Conservation (phyloP, 2,113 vertebrate genomes). For the Pheucticus melanocephalus region DNA sequence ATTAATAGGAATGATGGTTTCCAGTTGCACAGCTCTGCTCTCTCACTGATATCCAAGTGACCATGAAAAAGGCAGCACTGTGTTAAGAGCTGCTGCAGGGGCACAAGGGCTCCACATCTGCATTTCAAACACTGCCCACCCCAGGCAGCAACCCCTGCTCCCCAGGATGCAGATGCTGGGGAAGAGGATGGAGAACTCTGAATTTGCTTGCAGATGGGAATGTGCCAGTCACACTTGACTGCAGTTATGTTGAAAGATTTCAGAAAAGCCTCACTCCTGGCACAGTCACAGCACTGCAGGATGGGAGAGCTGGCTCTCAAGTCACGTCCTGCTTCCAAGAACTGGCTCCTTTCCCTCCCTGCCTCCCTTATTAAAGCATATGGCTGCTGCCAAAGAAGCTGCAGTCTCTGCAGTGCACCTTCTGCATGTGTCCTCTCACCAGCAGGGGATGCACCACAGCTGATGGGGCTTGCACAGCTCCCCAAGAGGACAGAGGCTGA, state of each 20-base stretch:
- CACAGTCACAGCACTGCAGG: conserved; percentile 13
- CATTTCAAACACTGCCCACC: not conserved
- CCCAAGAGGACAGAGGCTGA: not conserved
- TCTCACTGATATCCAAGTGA: not conserved
- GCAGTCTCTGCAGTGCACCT: not conserved
- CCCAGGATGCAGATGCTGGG: not conserved
- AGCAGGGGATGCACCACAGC: not conserved
- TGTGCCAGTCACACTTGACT: not conserved
- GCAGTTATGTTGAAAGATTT: not conserved
- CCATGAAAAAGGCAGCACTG: not conserved
- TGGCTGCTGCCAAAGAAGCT: not conserved
- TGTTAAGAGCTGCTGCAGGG: not conserved
- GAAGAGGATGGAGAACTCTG: not conserved
- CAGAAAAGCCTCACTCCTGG: not conserved
- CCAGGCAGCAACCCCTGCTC: not conserved
- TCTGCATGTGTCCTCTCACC: not conserved
- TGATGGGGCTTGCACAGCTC: not conserved
- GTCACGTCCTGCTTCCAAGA: not conserved
- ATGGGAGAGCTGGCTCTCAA: not conserved
- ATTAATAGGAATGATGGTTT: not conserved
- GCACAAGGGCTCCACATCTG: not conserved
- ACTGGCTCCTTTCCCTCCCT: not conserved
- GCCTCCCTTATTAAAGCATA: not conserved
- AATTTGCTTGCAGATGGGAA: not conserved
- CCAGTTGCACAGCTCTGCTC: not conserved